Evolutionary conservation across 2,797 vertebrate species (phyloP).

Genomic region (Paramormyrops hopkinsi): DNA sequence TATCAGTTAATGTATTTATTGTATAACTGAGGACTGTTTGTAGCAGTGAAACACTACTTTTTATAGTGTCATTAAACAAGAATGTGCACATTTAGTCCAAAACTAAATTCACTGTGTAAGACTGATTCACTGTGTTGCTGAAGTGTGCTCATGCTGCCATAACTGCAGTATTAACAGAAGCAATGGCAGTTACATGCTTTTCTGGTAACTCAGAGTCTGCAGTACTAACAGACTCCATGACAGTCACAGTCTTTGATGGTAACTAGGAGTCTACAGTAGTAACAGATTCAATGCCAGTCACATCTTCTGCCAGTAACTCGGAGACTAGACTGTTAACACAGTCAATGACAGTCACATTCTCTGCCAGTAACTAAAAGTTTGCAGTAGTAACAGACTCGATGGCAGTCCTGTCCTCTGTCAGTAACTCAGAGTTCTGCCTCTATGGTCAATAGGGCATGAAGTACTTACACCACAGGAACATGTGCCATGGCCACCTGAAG

Average conservation of each 20-base stretch:
- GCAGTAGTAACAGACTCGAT: not conserved
- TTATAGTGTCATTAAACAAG: not conserved
- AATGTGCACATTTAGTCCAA: not conserved
- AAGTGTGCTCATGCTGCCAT: not conserved
- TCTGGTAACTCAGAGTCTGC: not conserved
- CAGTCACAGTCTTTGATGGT: not conserved
- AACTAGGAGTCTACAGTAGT: not conserved
- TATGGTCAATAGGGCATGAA: constrained; percentile 73
- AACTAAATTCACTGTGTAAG: not conserved
- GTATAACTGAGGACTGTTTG: not conserved
- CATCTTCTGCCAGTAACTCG: not conserved
- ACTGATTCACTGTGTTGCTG: not conserved
- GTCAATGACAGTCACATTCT: not conserved
- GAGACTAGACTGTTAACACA: not conserved
- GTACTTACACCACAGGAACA: constrained; percentile 73
- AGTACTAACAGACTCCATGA: not conserved
- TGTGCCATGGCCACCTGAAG: constrained; percentile 78
- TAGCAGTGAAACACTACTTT: not conserved
- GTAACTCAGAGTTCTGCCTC: constrained; percentile 29
- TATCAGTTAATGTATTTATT: not conserved
- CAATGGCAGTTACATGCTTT: not conserved
- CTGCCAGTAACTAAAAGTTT: not conserved
- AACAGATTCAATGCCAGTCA: not conserved
- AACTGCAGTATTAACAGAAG: not conserved
- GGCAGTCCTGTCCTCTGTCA: not conserved